These are phyloP conservation scores for Trissolcus japonicus DNA, from an alignment of 2,888 invertebrate species.

Conservation along the genomic window DNA sequence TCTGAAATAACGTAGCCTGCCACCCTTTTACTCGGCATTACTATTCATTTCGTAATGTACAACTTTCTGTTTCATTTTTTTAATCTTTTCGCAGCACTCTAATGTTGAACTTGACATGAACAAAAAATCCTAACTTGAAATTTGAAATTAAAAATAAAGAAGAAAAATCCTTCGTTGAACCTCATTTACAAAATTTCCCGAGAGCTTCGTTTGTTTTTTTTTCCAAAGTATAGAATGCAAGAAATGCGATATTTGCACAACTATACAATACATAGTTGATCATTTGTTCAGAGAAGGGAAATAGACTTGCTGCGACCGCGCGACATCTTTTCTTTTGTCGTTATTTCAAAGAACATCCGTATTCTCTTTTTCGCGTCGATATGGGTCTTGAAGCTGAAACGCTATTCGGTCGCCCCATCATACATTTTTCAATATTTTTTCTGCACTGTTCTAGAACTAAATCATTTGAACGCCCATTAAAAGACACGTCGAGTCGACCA, in stretches of 20 bases:
- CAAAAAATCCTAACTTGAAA: conserved; percentile 39
- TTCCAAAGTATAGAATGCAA: conserved; percentile 18
- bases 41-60: conserved; percentile 50
- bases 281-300: conserved; percentile 30
- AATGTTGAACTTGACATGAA: conserved; percentile 25
- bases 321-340: conserved; percentile 13
- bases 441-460: conserved; percentile 7
- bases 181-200: conserved; percentile 6
- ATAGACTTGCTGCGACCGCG: conserved; percentile 12
- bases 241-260: conserved; percentile 21
- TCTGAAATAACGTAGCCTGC: conserved; percentile 24
- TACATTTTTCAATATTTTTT: conserved; percentile 11
- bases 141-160: conserved; percentile 37
- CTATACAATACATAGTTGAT: conserved; percentile 29
- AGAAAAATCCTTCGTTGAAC: conserved; percentile 13
- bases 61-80: conserved; percentile 49
- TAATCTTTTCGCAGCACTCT: conserved; percentile 19
- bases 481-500: conserved; percentile 4
- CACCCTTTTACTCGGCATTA: conserved; percentile 20
- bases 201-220: conserved; percentile 24
- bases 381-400: neutral
- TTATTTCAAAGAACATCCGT: conserved; percentile 16
- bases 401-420: conserved; percentile 13
- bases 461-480: conserved; percentile 26
- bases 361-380: conserved; percentile 6